Evolutionary conservation across 1,140 invertebrate species (phyloP), one percentile per base, ranked within the genome.

Genomic region (Gerris buenoi): DNA sequence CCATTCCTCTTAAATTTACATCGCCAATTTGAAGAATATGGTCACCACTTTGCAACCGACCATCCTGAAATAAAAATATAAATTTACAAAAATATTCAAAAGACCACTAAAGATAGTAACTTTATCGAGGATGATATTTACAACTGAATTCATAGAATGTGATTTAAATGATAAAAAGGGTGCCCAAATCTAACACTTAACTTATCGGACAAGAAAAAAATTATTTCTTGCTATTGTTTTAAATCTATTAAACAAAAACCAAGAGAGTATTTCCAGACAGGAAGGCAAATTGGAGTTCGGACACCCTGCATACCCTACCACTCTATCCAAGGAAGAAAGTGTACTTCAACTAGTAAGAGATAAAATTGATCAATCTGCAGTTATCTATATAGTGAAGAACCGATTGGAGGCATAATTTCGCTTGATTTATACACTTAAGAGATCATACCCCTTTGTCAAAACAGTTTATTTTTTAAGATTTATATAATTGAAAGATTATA

Each of bases 21-120:
- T 93, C 90, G 5, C 92, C 91, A 69, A 97, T 95, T 80, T 96
- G 93, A 64, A 97, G 81, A 64, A 97, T 88, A 78, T 97, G 93
- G 78, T 97, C 94, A 15, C 93, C 93, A 76, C 90, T 88, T 75
- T 90, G 89, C 65, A 97, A 79, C 5, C 92, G 81, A 3, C 86
- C 88, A 79, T 96, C 91, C 81, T 91, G 82, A 25, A 76, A 74
- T 66, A 56, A 64, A 72, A 68, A 65, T 22, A 18, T 25, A 10
- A 5, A 23, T 2, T n/a, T 58, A 26, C 64, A 64, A 3, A 23
- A 14, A 26, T 18, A 27, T 10, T 2, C 63, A 64, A 67, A n/a
- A 26, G 1, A 27, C n/a, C 2, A 13, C 18, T 57, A 65, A 63
- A 63, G 25, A 13, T 60, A 13, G 5, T 60, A 60, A 15, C 10